Evolutionary conservation across 37 sponge, comb jelly and placozoan genomes (phyloP).

Genomic region (Theonella swinhoei): DNA sequence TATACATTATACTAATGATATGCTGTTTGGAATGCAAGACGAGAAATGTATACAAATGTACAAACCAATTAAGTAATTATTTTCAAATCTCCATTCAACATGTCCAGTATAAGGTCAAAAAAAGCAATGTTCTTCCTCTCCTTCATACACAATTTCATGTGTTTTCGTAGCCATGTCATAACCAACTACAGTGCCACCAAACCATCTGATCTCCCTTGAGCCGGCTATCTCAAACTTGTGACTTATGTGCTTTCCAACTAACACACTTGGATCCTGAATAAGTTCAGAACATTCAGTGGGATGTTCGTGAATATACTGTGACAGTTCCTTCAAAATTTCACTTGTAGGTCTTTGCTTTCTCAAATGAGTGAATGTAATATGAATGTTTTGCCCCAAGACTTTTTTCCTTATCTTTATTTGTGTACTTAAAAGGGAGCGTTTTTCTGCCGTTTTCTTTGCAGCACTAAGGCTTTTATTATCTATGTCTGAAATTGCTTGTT

Average conservation of each 20-base stretch:
- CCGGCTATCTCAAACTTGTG: conserved; percentile 26
- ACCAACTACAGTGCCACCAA: conserved; percentile 1
- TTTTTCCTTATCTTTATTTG: conserved; percentile 43
- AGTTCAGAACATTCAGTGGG: neutral
- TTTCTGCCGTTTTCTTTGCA: neutral
- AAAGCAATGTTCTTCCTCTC: conserved; percentile 29
- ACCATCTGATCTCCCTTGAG: conserved; percentile 5
- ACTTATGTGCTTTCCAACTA: conserved; percentile 24
- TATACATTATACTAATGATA: too few relatives aligned
- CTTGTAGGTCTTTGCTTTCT: conserved; percentile 26
- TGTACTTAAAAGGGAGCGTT: neutral
- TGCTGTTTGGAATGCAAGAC: too few relatives aligned
- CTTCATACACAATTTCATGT: conserved; percentile 31
- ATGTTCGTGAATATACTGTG: neutral
- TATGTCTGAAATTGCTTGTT: conserved; percentile 4
- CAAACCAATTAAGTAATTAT: neutral
- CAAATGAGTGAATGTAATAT: conserved; percentile 16
- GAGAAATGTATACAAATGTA: neutral
- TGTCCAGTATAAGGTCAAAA: conserved; percentile 18
- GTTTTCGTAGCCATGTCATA: conserved; percentile 3
- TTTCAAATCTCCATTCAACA: neutral
- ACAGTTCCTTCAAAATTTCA: conserved; percentile 32
- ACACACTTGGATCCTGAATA: conserved; percentile 5
- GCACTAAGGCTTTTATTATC: neutral
- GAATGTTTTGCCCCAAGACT: conserved; percentile 31